These are phyloP conservation scores for Ardeotis arabs DNA, from an alignment of 2,113 vertebrate genomes.

Conservation along the genomic window DNA sequence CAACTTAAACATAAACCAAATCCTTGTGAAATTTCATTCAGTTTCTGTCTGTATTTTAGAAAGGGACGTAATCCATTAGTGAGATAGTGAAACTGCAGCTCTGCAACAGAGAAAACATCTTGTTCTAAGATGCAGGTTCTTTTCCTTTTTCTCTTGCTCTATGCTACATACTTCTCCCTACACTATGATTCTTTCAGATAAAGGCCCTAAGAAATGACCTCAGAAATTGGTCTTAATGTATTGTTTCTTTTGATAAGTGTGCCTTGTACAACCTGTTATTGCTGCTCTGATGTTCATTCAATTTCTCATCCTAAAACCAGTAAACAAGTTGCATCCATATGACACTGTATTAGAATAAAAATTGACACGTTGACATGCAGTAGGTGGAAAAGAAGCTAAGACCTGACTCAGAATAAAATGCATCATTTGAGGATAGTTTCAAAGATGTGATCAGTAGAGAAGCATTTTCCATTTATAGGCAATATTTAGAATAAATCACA, in stretches of 20 bases:
- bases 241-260: neutral
- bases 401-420: neutral
- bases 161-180: neutral
- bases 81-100: neutral
- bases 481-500: neutral
- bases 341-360: neutral
- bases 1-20: constrained; percentile 40
- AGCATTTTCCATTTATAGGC: neutral
- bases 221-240: neutral
- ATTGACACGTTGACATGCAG: neutral
- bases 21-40: constrained; percentile 25
- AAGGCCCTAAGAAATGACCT: neutral
- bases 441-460: neutral
- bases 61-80: neutral
- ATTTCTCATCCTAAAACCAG: neutral
- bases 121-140: neutral
- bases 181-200: neutral
- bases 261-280: neutral
- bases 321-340: neutral
- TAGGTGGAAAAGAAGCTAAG: neutral
- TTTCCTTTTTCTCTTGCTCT: neutral
- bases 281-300: neutral
- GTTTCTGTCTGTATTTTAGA: neutral
- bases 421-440: neutral
- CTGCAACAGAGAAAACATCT: neutral